Base-by-base conservation (phyloP, 2,888 invertebrate genomes). In the Acronicta aceris region DNA sequence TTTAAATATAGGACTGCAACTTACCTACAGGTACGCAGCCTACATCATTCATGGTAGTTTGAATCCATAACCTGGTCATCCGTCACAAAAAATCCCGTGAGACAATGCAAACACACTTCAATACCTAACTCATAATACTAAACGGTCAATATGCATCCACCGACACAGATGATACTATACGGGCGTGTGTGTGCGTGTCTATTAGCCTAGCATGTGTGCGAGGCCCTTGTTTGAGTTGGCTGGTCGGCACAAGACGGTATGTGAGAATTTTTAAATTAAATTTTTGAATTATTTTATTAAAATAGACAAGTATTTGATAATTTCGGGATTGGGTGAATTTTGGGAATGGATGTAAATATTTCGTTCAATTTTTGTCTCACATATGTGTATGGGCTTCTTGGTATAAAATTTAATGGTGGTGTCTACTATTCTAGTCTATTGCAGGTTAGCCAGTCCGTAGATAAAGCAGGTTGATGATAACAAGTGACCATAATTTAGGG, bases 111-210 rank as follows among this genome's bases (percentile, higher is more conserved):
- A 82, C 81, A 17, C 7, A 41, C 45, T 53, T 27, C 30, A 48
- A 59, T 76, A 84, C 81, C 80, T 83, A 85, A 85, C 85, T 86
- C 86, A 87, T 84, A 88, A 87, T 84, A 90, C 87, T 89, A 88
- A 89, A 85, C 89, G 90, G 89, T 90, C 92, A 91, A 92, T 92
- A 92, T 92, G 92, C 90, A 92, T 83, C 57, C 51, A 67, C n/a
- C 48, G 48, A 78, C 75, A 80, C 65, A 59, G 69, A 72, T 78
- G 69, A 65, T 48, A 65, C 61, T 68, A 74, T 76, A 76, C 25
- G 54, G 53, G 61, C 55, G 43, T 50, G 41, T 63, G 81, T 88
- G 83, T 88, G 88, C 74, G 81, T 59, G 80, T 79, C 73, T 79
- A 79, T 82, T 80, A 78, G 64, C 49, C 74, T 43, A 73, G 52